phyloP scores from a whole-genome alignment of 2,888 invertebrate genomes.

The Plebejus melissa region DNA sequence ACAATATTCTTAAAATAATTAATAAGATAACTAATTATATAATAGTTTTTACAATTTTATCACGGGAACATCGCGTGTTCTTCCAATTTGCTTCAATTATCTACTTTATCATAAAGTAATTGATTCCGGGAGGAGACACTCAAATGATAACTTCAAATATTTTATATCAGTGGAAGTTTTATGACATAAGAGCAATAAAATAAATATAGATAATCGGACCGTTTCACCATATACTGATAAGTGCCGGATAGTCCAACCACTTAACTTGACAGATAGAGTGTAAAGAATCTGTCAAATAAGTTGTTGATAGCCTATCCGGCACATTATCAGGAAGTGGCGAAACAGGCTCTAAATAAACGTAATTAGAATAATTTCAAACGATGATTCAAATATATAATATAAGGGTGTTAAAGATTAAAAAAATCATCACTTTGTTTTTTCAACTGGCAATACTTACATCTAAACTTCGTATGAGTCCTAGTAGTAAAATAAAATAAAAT shows the following conservation, averaged over 20 bases:
- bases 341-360: background rate
- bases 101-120: background rate
- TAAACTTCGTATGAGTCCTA: background rate
- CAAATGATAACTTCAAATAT: background rate
- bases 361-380: background rate
- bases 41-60: background rate
- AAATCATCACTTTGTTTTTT: background rate
- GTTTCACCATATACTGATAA: no score
- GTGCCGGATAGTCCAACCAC: no score
- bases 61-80: background rate
- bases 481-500: no score
- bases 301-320: no score
- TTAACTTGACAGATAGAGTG: no score
- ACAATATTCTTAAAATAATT: no score
- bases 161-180: background rate
- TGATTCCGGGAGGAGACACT: background rate
- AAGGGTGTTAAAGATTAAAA: no score
- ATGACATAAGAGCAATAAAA: conserved; percentile 2
- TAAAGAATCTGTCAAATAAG: no score
- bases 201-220: background rate
- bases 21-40: no score
- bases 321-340: no score
- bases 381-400: background rate
- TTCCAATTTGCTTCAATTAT: background rate
- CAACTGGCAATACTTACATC: background rate